Evolutionary conservation across 2,888 invertebrate species (phyloP).

Genomic region (Gymnoscelis rufifasciata): DNA sequence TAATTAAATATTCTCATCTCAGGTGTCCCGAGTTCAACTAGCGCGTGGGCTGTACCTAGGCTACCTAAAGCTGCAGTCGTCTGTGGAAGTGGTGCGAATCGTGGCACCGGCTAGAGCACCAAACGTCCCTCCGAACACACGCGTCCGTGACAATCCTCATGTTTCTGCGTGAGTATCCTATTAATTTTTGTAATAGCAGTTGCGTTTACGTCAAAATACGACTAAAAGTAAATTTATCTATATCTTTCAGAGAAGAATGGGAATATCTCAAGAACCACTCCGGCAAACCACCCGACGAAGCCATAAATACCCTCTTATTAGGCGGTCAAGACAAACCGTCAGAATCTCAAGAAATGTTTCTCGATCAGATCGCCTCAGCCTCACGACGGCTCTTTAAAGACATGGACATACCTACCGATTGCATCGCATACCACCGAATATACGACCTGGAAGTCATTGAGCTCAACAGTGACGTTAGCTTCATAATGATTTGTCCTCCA

Average conservation of each 20-base stretch:
- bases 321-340: conserved; percentile 73
- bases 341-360: conserved; percentile 89
- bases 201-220: not conserved
- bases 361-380: conserved; percentile 86
- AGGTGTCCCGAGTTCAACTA: conserved; percentile 90
- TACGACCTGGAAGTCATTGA: conserved; percentile 97
- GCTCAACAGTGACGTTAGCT: conserved; percentile 92
- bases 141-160: conserved; percentile 96
- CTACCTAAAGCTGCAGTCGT: conserved; percentile 97
- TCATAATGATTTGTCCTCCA: conserved; percentile 94
- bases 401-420: conserved; percentile 87
- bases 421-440: conserved; percentile 86
- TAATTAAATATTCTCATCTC: conserved; percentile 32
- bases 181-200: too few relatives aligned
- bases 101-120: conserved; percentile 95
- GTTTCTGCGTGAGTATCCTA: conserved; percentile 90
- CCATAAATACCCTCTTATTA: conserved; percentile 56
- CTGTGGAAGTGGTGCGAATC: conserved; percentile 95
- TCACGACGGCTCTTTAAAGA: conserved; percentile 87
- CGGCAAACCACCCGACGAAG: conserved; percentile 56
- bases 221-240: too few relatives aligned
- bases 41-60: conserved; percentile 95
- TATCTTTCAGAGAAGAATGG: conserved; percentile 93
- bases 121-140: conserved; percentile 95
- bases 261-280: conserved; percentile 86